Conservation (phyloP, 2,113 vertebrate species). For the Scomber scombrus region DNA sequence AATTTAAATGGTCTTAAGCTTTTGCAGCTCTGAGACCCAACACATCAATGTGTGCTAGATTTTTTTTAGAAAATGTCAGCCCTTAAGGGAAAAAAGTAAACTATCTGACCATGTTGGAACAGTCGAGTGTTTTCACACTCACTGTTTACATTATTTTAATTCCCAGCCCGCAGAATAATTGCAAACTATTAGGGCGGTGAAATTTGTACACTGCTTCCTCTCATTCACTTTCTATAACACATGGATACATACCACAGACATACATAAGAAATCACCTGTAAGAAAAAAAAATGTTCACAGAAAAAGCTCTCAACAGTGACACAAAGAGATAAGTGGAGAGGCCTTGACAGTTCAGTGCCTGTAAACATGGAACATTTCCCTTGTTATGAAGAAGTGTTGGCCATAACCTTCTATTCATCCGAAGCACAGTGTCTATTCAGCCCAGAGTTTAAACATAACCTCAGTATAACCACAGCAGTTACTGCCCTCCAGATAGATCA, state of each 20-base stretch:
- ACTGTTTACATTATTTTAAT: constrained; percentile 47
- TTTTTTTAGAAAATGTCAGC: constrained; percentile 11
- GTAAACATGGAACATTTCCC: constrained; percentile 41
- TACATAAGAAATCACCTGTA: constrained; percentile 14
- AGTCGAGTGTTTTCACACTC: constrained; percentile 21
- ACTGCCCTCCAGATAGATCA: constrained; percentile 39
- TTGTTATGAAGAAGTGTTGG: constrained; percentile 34
- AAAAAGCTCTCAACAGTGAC: constrained; percentile 38
- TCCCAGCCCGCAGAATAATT: constrained; percentile 28
- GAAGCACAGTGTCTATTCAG: constrained; percentile 30
- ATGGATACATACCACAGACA: constrained; percentile 17
- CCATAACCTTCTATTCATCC: constrained; percentile 37
- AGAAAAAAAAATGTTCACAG: constrained; percentile 2
- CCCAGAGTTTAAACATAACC: constrained; percentile 24
- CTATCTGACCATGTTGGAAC: constrained; percentile 6
- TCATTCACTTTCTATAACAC: constrained; percentile 5
- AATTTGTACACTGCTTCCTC: constrained; percentile 22
- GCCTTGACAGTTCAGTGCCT: constrained; percentile 31
- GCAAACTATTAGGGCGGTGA: neutral
- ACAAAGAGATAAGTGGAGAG: constrained; percentile 31
- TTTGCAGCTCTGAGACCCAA: constrained; percentile 23
- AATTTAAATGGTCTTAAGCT: constrained; percentile 16
- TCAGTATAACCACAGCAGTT: constrained; percentile 37
- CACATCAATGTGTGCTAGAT: neutral
- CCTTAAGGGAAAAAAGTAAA: constrained; percentile 34